Conservation (phyloP, 2,888 invertebrate species). For the Monochamus alternatus region DNA sequence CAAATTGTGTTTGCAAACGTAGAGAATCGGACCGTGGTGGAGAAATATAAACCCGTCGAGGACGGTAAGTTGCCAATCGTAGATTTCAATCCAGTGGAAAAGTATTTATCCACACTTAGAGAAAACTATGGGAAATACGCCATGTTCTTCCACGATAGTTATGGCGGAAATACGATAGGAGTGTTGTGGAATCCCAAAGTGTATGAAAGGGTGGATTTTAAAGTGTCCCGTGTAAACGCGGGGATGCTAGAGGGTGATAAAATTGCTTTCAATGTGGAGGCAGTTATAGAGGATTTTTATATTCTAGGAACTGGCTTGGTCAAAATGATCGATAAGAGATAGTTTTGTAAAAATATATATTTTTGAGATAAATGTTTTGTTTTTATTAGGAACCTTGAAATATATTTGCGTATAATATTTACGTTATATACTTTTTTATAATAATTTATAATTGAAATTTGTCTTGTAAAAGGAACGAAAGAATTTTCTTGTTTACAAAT, state of each 20-base stretch:
- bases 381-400: background rate
- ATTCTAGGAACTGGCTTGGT: slow-evolving; percentile 80
- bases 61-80: slow-evolving; percentile 78
- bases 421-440: too few species aligned
- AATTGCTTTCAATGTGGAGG: slow-evolving; percentile 77
- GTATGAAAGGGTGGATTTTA: slow-evolving; percentile 78
- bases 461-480: too few species aligned
- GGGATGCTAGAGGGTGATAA: slow-evolving; percentile 73
- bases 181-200: slow-evolving; percentile 87
- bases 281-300: slow-evolving; percentile 81
- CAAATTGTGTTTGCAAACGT: slow-evolving; percentile 64
- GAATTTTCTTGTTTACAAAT: too few species aligned
- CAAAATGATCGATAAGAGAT: slow-evolving; percentile 70
- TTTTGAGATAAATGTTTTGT: background rate
- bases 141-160: slow-evolving; percentile 90
- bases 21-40: slow-evolving; percentile 55
- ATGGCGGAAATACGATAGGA: slow-evolving; percentile 89
- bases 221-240: slow-evolving; percentile 77
- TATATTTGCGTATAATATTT: background rate
- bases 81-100: slow-evolving; percentile 83
- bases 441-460: too few species aligned
- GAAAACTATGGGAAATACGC: slow-evolving; percentile 84
- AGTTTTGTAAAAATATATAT: background rate
- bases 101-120: slow-evolving; percentile 82
- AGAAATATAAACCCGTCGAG: slow-evolving; percentile 63